These are phyloP conservation scores for Morpho helenor DNA, from an alignment of 2,888 invertebrate genomes.

Conservation along the genomic window DNA sequence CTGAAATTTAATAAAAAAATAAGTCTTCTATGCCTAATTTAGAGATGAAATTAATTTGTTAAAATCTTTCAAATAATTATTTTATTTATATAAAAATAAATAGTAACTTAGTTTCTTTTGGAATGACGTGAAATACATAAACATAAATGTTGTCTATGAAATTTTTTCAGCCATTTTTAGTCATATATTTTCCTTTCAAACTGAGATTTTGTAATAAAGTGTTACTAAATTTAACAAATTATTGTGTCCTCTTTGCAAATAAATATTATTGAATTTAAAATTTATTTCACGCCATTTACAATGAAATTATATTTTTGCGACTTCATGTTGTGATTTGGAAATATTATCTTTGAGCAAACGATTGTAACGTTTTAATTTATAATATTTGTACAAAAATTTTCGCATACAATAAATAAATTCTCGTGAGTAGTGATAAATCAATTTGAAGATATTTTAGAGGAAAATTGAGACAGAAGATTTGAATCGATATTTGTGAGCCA, in stretches of 20 bases:
- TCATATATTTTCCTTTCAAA: slow-evolving; percentile 71
- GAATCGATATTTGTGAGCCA: slow-evolving; percentile 38
- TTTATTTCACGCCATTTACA: slow-evolving; percentile 11
- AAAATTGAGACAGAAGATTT: slow-evolving; percentile 18
- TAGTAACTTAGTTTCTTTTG: too few relatives aligned
- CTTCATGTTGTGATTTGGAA: slow-evolving; percentile 2
- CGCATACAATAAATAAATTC: too few relatives aligned
- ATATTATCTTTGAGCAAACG: not conserved
- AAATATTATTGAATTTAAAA: slow-evolving; percentile 42
- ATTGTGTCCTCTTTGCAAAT: slow-evolving; percentile 59
- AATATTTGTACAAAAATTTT: too few relatives aligned
- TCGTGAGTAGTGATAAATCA: too few relatives aligned
- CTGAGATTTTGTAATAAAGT: slow-evolving; percentile 55
- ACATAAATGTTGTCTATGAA: slow-evolving; percentile 54
- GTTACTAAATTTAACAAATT: slow-evolving; percentile 60
- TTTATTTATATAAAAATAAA: too few relatives aligned
- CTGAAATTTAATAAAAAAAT: too few relatives aligned
- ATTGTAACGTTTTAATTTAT: too few relatives aligned
- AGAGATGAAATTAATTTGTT: too few relatives aligned
- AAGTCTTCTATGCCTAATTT: too few relatives aligned
- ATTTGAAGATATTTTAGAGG: not conserved
- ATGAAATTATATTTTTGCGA: not conserved
- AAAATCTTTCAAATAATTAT: too few relatives aligned
- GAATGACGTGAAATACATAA: slow-evolving; percentile 1
- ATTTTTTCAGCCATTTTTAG: slow-evolving; percentile 70